Base-by-base conservation (phyloP, 2,797 vertebrate species). In the Bradypodion pumilum region DNA sequence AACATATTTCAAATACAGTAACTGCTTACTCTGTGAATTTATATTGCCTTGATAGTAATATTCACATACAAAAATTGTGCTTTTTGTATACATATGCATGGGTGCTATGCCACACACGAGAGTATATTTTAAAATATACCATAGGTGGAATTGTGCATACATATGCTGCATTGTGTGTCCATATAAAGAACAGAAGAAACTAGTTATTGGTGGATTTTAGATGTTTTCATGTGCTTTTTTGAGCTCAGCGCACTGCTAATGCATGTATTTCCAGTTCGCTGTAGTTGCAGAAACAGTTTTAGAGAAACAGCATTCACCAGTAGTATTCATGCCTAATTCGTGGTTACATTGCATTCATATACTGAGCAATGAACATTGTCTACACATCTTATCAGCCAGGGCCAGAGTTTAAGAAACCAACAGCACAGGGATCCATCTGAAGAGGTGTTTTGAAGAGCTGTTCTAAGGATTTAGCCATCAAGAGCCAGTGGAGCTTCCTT, bases 11-110 rank as follows among this genome's bases (percentile, higher is more conserved):
- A 73, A n/a, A 63, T 68, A 76, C 52, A n/a, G n/a, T n/a, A n/a
- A n/a, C 35, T 80, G 82, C 73, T 81, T 77, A 69, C 25, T 84
- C 25, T 37, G 1, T 86, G 80, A 68, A 77, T 81, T 84, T 81
- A 72, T 75, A 10, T 1, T 86, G 74, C 56, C 21, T 2, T 21
- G 40, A 25, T 42, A 46, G 69, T 0, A 1, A 65, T 42, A n/a
- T 0, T 0, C 12, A 0, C 70, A 59, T 16, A 35, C 1, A 10
- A 40, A 27, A 42, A 13, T 59, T 49, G 40, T 1, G 0, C 25
- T 4, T 56, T 8, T 4, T 40, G 19, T 74, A 15, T 42, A 5
- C 56, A n/a, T 77, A 87, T 77, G 87, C 66, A 68, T 12, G 46
- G 32, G 40, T 40, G 27, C 73, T 80, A 0, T 35, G 15, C 29